A percentile compares a stretch with the other conserved stretches of the same genome.
These are phyloP conservation scores for Sinodicranocentrus sp. DNA, from an alignment of 2,888 invertebrate genomes.

Conservation along the genomic window DNA sequence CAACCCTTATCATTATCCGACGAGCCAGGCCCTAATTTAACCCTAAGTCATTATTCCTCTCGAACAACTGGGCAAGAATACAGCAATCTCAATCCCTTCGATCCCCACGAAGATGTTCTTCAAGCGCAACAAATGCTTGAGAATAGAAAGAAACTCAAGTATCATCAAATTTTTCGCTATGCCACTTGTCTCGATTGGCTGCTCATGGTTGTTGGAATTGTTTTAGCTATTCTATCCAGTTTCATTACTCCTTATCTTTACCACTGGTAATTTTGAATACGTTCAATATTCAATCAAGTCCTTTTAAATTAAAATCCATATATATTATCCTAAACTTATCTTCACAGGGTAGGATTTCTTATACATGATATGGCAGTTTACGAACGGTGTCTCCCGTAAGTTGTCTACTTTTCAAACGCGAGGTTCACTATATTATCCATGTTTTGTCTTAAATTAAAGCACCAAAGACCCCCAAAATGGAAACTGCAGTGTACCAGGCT, in stretches of 20 bases:
- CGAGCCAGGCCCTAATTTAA: too few species aligned
- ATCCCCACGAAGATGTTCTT: background rate
- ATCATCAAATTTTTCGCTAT: slow-evolving; percentile 56
- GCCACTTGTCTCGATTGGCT: slow-evolving; percentile 51
- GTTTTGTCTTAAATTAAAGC: background rate
- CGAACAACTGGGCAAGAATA: slow-evolving; percentile 19
- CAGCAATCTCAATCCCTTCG: slow-evolving; percentile 23
- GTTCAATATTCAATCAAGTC: background rate
- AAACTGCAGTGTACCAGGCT: background rate
- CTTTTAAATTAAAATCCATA: background rate
- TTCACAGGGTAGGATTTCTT: slow-evolving; percentile 24
- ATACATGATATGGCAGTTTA: slow-evolving; percentile 33
- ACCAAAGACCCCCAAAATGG: background rate
- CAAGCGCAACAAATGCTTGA: background rate
- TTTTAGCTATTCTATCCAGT: slow-evolving; percentile 38
- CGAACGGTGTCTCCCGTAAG: slow-evolving; percentile 20
- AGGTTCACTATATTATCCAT: background rate
- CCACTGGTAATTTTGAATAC: background rate
- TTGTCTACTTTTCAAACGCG: background rate
- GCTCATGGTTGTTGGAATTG: slow-evolving; percentile 52
- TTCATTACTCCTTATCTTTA: slow-evolving; percentile 23
- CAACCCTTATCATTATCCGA: too few species aligned
- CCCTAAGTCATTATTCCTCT: too few species aligned
- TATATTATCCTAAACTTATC: background rate
- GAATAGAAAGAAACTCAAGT: background rate